Evolutionary conservation across 2,888 invertebrate genomes (phyloP), one percentile per base, ranked within the genome.

Genomic region (Drosophila putrida): DNA sequence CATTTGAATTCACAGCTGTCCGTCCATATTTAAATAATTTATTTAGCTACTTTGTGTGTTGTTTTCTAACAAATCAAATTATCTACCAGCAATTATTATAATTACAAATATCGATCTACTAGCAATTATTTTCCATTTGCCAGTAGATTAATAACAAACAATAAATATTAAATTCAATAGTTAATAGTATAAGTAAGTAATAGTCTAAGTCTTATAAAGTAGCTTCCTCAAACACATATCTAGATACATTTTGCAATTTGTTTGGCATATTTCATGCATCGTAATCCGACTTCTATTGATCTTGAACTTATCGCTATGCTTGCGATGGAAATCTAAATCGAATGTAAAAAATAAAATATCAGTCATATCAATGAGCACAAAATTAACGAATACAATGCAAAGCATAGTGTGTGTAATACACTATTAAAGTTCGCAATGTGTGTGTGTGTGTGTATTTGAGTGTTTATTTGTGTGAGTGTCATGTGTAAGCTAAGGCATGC

Each of bases 361-460:
- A 47, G 47, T 35, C 63, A 62, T 51, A 59, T 47, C 63, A 68
- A 72, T 49, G 58, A 57, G 39, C 53, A 60, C 61, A 43, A 72
- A 65, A 75, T 84, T 62, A 82, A 79, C 84, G 79, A 83, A 83
- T 67, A 50, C 50, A 36, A 43, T 47, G 41, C 47, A 77, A 79
- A 83, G 71, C 62, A 64, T 35, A 71, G 15, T 54, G 49, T 67
- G 60, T 67, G 53, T 67, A 84, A 81, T 82, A 63, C 75, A 57
- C 54, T 49, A 66, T 79, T 71, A 75, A 75, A 60, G 60, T 71
- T 74, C 38, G 39, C 46, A 46, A 25, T 49, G 59, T 53, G 55
- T 53, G 55, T 72, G 27, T 46, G 13, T 35, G 41, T 53, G 13
- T 13, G 9, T 46, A 11, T 15, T 5, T 62, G 44, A 46, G 10